A percentile compares a stretch with the other conserved stretches of the same genome.
Evolutionary conservation across 2,113 vertebrate genomes (phyloP).

Genomic region (Amblyopsis rosae): DNA sequence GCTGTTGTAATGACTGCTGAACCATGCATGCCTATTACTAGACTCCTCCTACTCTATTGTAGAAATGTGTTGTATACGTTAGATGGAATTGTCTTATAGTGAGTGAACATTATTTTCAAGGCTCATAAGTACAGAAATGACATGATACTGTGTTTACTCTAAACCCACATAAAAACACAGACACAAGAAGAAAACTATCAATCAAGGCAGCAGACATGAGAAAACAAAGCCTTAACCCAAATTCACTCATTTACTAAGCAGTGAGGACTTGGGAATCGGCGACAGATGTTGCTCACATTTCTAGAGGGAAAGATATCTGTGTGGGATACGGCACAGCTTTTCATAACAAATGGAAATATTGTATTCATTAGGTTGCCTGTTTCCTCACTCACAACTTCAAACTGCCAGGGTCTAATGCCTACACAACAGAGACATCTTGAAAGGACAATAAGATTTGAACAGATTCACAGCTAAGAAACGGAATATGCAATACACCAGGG

Average conservation of each 20-base stretch:
- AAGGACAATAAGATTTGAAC: constrained; percentile 59
- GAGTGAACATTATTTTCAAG: too few species aligned
- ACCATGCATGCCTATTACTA: too few species aligned
- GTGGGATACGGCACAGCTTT: constrained; percentile 31
- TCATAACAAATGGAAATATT: constrained; percentile 42
- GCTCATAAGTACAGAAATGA: too few species aligned
- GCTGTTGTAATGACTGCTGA: background rate
- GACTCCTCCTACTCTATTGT: too few species aligned
- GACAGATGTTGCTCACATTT: constrained; percentile 34
- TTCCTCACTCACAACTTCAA: constrained; percentile 52
- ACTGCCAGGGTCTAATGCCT: constrained; percentile 28
- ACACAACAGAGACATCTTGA: constrained; percentile 50
- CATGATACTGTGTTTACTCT: too few species aligned
- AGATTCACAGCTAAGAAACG: constrained; percentile 21
- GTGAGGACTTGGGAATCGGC: constrained; percentile 25
- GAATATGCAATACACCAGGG: too few species aligned
- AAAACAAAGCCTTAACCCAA: constrained; percentile 10
- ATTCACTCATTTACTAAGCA: constrained; percentile 10
- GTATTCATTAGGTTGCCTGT: constrained; percentile 51
- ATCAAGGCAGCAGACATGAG: too few species aligned
- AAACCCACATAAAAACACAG: too few species aligned
- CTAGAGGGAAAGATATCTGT: constrained; percentile 13
- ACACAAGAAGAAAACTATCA: constrained; percentile 1
- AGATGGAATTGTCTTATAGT: too few species aligned
- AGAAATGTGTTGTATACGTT: too few species aligned